Evolutionary conservation across 2,113 vertebrate species (phyloP), one percentile per base, ranked within the genome.

Genomic region (Pomatostomus ruficeps): DNA sequence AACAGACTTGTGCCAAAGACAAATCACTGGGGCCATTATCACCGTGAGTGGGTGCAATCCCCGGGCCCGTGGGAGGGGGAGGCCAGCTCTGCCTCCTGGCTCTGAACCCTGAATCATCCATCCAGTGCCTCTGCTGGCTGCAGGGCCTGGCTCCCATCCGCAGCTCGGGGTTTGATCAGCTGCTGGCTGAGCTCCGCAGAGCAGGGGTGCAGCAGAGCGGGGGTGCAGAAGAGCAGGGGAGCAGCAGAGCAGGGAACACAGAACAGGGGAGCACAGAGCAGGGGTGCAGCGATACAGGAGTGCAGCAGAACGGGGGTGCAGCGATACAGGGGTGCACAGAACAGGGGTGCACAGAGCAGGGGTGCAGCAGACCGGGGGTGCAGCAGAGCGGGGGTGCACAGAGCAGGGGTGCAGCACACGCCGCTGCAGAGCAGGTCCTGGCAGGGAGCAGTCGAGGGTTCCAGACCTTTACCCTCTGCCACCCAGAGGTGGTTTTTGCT

Each of bases 251-350:
- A n/a, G n/a, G n/a, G n/a, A n/a, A n/a, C n/a, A 88, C 85, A 83
- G 42, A 77, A 28, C 1, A 1, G 55, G 2, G 1, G 6, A 10
- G 55, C n/a, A n/a, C n/a, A n/a, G n/a, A n/a, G n/a, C n/a, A n/a
- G n/a, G n/a, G n/a, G n/a, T n/a, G n/a, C 49, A 12, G 0, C 3
- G n/a, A n/a, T n/a, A n/a, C n/a, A n/a, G n/a, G n/a, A n/a, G n/a
- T n/a, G n/a, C n/a, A 88, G 91, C 85, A 83, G 42, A 77, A 28
- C 1, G 1, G n/a, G n/a, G n/a, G n/a, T n/a, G n/a, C n/a, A n/a
- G n/a, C n/a, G n/a, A n/a, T n/a, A n/a, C n/a, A n/a, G 55, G 2
- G 1, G 6, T 11, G 55, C n/a, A n/a, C n/a, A n/a, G n/a, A n/a
- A n/a, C n/a, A n/a, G n/a, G n/a, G n/a, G n/a, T n/a, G n/a, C 49